These are phyloP conservation scores for Emydoidea blandingii DNA, from an alignment of 2,797 vertebrate genomes.

Conservation along the genomic window DNA sequence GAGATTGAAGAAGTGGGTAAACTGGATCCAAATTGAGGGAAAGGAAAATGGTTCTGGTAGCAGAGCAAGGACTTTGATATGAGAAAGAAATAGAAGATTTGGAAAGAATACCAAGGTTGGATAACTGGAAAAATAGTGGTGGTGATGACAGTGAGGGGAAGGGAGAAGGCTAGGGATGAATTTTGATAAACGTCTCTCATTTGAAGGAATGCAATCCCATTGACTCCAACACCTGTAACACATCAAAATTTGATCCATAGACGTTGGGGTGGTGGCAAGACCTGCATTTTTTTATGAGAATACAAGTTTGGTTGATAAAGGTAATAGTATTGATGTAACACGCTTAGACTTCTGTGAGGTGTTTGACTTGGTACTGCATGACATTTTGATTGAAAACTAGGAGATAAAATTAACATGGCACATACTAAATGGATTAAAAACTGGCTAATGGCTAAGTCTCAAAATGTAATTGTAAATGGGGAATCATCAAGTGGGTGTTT, in stretches of 20 bases:
- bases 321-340: not conserved
- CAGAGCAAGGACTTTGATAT: not conserved
- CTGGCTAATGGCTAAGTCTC: not conserved
- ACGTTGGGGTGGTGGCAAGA: not conserved
- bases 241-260: not conserved
- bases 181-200: not conserved
- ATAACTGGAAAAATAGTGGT: not conserved
- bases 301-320: not conserved
- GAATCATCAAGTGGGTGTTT: not conserved
- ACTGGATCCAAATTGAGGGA: not conserved
- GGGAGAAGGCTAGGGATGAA: not conserved
- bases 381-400: not conserved
- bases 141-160: not conserved
- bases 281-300: not conserved
- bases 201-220: rapidly evolving
- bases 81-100: not conserved
- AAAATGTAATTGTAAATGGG: not conserved
- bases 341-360: not conserved
- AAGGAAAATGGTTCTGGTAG: not conserved
- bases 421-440: not conserved
- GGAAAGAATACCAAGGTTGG: not conserved
- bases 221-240: not conserved
- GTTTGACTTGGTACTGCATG: not conserved
- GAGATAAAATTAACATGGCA: not conserved
- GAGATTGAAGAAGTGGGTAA: not conserved